Conservation (phyloP, 2,113 vertebrate species). For the Symphodus melops region DNA sequence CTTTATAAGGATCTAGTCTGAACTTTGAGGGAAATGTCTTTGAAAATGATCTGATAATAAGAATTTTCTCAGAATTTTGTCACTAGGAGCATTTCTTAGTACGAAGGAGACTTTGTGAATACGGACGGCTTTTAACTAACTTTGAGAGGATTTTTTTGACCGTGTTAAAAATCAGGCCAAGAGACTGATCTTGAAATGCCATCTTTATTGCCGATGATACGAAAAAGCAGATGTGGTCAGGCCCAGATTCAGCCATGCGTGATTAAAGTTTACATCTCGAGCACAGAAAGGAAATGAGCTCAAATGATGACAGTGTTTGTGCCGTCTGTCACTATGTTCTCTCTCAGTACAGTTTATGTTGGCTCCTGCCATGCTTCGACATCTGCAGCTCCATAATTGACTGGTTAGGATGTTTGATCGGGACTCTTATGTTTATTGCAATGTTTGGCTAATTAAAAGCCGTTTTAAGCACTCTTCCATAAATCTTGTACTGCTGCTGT, state of each 20-base stretch:
- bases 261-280: slow-evolving; percentile 35
- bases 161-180: background rate
- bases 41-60: too few relatives aligned
- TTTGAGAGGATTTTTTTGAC: slow-evolving; percentile 21
- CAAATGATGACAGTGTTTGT: slow-evolving; percentile 24
- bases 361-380: slow-evolving; percentile 31
- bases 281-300: slow-evolving; percentile 46
- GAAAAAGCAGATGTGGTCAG: slow-evolving; percentile 42
- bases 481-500: background rate
- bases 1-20: too few relatives aligned
- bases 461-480: slow-evolving; percentile 11
- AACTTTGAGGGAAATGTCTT: too few relatives aligned
- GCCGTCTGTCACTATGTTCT: slow-evolving; percentile 22
- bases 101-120: too few relatives aligned
- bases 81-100: too few relatives aligned
- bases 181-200: background rate
- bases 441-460: slow-evolving; percentile 24
- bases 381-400: slow-evolving; percentile 51
- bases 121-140: too few relatives aligned
- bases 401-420: slow-evolving; percentile 35
- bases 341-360: slow-evolving; percentile 53
- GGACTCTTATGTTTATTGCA: slow-evolving; percentile 25
- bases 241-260: background rate
- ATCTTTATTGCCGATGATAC: slow-evolving; percentile 11
- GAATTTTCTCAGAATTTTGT: too few relatives aligned